A percentile compares a stretch with the other conserved stretches of the same genome.
These are phyloP conservation scores for Hephaestus fuliginosus DNA, from an alignment of 2,797 vertebrate genomes.

Conservation along the genomic window DNA sequence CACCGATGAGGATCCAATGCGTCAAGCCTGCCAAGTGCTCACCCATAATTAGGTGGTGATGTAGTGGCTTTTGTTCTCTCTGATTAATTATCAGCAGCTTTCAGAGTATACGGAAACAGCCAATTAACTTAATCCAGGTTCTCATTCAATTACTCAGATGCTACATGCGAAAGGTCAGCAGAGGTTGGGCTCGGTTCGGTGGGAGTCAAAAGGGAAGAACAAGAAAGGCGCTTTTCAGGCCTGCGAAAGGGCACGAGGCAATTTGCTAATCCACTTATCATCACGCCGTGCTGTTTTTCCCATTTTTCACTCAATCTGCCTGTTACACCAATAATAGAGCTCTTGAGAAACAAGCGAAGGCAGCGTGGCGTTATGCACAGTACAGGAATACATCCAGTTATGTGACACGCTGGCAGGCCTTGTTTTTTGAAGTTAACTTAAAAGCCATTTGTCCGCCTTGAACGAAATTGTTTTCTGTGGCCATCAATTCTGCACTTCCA, in stretches of 20 bases:
- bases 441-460: slow-evolving; percentile 58
- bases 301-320: slow-evolving; percentile 69
- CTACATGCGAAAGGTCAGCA: slow-evolving; percentile 73
- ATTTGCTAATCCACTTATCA: slow-evolving; percentile 79
- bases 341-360: slow-evolving; percentile 58
- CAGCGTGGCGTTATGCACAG: slow-evolving; percentile 3
- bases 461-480: slow-evolving; percentile 46
- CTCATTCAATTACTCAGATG: slow-evolving; percentile 70
- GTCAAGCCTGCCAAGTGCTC: slow-evolving; percentile 72
- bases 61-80: slow-evolving; percentile 79
- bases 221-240: slow-evolving; percentile 46
- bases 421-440: slow-evolving; percentile 52
- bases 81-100: slow-evolving; percentile 80
- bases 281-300: slow-evolving; percentile 46
- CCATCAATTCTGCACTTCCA: slow-evolving; percentile 50
- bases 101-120: slow-evolving; percentile 70
- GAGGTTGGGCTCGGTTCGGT: slow-evolving; percentile 51
- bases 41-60: slow-evolving; percentile 77
- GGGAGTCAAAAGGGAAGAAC: slow-evolving; percentile 54
- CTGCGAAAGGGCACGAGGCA: slow-evolving; percentile 63
- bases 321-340: slow-evolving; percentile 60
- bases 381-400: slow-evolving; percentile 44
- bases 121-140: slow-evolving; percentile 78
- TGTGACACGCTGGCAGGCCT: slow-evolving; percentile 59
- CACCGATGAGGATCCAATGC: slow-evolving; percentile 49